phyloP scores from a whole-genome alignment of 2,888 invertebrate genomes.

The Pyrocoelia pectoralis region DNA sequence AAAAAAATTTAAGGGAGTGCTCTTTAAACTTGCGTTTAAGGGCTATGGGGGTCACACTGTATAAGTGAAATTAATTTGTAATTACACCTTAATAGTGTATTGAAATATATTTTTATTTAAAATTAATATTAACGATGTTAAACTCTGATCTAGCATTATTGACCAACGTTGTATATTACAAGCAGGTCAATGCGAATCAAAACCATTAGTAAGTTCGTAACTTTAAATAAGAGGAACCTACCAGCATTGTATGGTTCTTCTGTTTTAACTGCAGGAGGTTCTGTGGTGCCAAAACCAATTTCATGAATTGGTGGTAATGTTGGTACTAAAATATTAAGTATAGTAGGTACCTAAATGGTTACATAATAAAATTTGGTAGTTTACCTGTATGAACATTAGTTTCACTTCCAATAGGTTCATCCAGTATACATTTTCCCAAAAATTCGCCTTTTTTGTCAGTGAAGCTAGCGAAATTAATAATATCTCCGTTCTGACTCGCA shows the following conservation, averaged over 20 bases:
- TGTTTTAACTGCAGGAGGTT: conserved; percentile 18
- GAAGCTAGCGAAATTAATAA: conserved; percentile 79
- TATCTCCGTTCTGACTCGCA: conserved; percentile 84
- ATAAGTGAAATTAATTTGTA: no score
- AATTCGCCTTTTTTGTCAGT: conserved; percentile 67
- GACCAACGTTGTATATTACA: no score
- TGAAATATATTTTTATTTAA: no score
- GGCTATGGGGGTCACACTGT: no score
- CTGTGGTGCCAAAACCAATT: conserved; percentile 18
- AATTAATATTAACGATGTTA: no score
- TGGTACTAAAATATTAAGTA: conserved; percentile 49
- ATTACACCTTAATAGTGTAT: no score
- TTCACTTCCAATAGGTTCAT: conserved; percentile 49
- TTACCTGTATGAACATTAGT: conserved; percentile 49
- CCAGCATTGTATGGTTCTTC: conserved; percentile 29
- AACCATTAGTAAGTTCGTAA: no score
- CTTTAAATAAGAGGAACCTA: no score
- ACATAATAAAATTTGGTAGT: conserved; percentile 14
- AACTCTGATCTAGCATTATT: no score
- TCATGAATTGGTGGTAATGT: conserved; percentile 48
- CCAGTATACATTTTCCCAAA: conserved; percentile 67
- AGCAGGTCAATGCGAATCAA: no score
- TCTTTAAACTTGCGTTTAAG: no score
- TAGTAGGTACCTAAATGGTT: background rate
- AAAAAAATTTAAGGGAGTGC: no score